Conservation (phyloP, 2,888 invertebrate species). For the Hylaea fasciaria region DNA sequence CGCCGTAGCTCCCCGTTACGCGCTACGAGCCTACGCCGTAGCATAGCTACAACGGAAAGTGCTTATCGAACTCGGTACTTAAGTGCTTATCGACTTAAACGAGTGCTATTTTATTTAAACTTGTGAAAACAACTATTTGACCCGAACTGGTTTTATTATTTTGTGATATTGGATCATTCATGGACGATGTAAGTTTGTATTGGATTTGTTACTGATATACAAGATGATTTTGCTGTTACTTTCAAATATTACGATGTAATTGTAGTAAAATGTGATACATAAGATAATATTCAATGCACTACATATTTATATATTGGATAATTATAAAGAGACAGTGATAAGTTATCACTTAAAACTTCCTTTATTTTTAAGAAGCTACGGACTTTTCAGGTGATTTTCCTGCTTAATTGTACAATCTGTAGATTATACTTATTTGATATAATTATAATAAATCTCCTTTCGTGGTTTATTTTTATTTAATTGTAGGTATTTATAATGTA, state of each 20-base stretch:
- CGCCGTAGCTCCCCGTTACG: slow-evolving; percentile 40
- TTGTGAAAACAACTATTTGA: slow-evolving; percentile 37
- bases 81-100: slow-evolving; percentile 38
- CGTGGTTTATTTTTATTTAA: no score
- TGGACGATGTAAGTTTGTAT: slow-evolving; percentile 30
- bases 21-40: slow-evolving; percentile 49
- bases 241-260: background rate
- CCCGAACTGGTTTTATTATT: slow-evolving; percentile 28
- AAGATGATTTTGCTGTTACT: slow-evolving; percentile 1
- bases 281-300: background rate
- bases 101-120: slow-evolving; percentile 35
- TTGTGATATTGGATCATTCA: slow-evolving; percentile 39
- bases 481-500: no score
- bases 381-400: no score
- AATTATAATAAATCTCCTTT: no score
- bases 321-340: no score
- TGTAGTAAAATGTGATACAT: background rate
- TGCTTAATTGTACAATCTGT: no score
- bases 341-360: no score
- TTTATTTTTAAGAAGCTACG: no score
- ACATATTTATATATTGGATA: no score
- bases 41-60: slow-evolving; percentile 48
- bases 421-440: no score
- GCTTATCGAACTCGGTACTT: slow-evolving; percentile 51
- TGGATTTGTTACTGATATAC: slow-evolving; percentile 5